These are phyloP conservation scores for Synchiropus splendidus DNA, from an alignment of 2,113 vertebrate species.

Conservation along the genomic window DNA sequence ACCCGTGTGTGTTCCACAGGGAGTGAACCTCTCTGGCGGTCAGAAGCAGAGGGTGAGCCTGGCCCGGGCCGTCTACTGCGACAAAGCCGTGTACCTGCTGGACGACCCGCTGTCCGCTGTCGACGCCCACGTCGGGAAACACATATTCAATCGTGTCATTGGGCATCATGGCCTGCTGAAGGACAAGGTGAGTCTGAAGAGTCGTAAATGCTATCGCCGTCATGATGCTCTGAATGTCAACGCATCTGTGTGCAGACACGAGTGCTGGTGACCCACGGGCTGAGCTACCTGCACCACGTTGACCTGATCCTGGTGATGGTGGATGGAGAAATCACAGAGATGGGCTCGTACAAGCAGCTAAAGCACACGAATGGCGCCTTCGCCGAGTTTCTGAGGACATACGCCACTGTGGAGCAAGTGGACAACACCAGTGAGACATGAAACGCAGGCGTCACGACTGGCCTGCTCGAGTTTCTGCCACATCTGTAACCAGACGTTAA, in stretches of 20 bases:
- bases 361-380: constrained; percentile 80
- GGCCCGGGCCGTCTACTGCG: constrained; percentile 82
- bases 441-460: not conserved
- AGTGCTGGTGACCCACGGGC: constrained; percentile 84
- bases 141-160: constrained; percentile 90
- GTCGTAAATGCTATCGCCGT: not conserved
- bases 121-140: constrained; percentile 88
- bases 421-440: constrained; percentile 35
- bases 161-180: constrained; percentile 85
- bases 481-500: not conserved
- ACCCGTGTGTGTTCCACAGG: constrained; percentile 56
- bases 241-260: constrained; percentile 68
- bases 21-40: constrained; percentile 90
- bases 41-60: constrained; percentile 92
- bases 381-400: constrained; percentile 81
- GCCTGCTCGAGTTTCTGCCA: not conserved
- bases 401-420: constrained; percentile 71
- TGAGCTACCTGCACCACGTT: constrained; percentile 82
- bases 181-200: constrained; percentile 68
- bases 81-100: constrained; percentile 77
- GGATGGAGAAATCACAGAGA: constrained; percentile 87
- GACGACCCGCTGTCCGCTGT: constrained; percentile 92
- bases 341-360: constrained; percentile 87
- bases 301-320: constrained; percentile 85
- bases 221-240: too few relatives aligned